These are phyloP conservation scores for Rotaria socialis DNA, from an alignment of 2,888 invertebrate species.

Conservation along the genomic window DNA sequence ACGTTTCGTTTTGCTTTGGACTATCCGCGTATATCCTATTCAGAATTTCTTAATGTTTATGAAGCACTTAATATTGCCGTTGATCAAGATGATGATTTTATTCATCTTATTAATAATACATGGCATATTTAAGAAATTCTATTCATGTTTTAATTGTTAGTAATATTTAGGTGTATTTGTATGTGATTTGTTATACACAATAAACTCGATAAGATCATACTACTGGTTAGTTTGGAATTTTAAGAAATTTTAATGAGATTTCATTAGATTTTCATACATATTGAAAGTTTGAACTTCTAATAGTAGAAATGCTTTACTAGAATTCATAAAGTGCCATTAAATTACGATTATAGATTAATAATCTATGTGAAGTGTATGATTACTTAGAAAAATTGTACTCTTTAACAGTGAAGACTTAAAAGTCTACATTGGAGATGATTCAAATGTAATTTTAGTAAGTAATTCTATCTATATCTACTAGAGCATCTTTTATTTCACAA, in stretches of 20 bases:
- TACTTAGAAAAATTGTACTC: too few relatives aligned
- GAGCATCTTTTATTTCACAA: too few relatives aligned
- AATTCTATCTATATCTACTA: too few relatives aligned
- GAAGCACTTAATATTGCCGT: slow-evolving; percentile 56
- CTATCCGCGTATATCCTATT: slow-evolving; percentile 50
- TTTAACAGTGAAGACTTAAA: too few relatives aligned
- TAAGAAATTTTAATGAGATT: too few relatives aligned
- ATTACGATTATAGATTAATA: too few relatives aligned
- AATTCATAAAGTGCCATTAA: too few relatives aligned
- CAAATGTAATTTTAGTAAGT: too few relatives aligned
- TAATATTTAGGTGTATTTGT: neutral
- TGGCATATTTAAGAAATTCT: slow-evolving; percentile 52
- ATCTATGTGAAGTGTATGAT: too few relatives aligned
- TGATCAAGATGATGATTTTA: slow-evolving; percentile 54
- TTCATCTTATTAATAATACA: slow-evolving; percentile 53
- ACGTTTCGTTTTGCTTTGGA: slow-evolving; percentile 19
- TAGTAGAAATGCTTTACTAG: neutral
- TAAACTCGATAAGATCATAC: neutral
- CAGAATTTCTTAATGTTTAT: slow-evolving; percentile 58
- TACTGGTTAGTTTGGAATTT: neutral
- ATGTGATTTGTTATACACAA: neutral
- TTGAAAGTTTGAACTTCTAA: neutral
- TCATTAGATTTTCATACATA: too few relatives aligned
- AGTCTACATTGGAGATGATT: too few relatives aligned
- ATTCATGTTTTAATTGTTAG: neutral